Evolutionary conservation across 2,888 invertebrate genomes (phyloP), one percentile per base, ranked within the genome.

Genomic region (Mechanitis messenoides): DNA sequence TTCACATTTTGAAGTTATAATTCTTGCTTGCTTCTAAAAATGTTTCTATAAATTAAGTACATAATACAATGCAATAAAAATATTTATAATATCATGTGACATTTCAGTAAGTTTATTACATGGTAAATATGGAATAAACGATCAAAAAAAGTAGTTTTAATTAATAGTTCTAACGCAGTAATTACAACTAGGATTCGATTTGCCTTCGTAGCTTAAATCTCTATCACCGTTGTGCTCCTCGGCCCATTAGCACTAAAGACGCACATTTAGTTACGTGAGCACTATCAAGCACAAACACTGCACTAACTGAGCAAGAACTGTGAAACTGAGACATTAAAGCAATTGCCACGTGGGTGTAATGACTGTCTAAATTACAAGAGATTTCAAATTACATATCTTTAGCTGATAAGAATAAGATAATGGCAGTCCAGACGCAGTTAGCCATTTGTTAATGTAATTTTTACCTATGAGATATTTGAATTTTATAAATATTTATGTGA

Each of bases 261-360:
- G 12, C 42, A 53, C 47, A 57, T 33, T 28, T 31, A 57, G 47
- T 33, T 28, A 50, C n/a, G 45, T 56, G 33, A 42, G 33, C 11
- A 45, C 47, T 33, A 56, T 35, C 57, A 50, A 35, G 50, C 47
- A 20, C 57, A 58, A 58, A 53, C 53, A 53, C 38, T 31, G 47
- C 58, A 58, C 58, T 42, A 31, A 58, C 42, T 58, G 53, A 58
- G 35, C 50, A 57, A 50, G 35, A 20, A 38, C 47, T 50, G 57
- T 57, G 57, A 57, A 57, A 57, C 58, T 50, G 53, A 53, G 42
- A 53, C 58, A 53, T 53, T 53, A 53, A 53, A 42, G 38, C 28
- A 53, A 38, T 42, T 58, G 58, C 53, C 38, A 53, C 42, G 50
- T 57, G 47, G 50, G 42, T 38, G 33, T 33, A 45, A 45, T 45